Evolutionary conservation across 2,888 invertebrate genomes (phyloP).

Genomic region (Himalopsyche tibetana): DNA sequence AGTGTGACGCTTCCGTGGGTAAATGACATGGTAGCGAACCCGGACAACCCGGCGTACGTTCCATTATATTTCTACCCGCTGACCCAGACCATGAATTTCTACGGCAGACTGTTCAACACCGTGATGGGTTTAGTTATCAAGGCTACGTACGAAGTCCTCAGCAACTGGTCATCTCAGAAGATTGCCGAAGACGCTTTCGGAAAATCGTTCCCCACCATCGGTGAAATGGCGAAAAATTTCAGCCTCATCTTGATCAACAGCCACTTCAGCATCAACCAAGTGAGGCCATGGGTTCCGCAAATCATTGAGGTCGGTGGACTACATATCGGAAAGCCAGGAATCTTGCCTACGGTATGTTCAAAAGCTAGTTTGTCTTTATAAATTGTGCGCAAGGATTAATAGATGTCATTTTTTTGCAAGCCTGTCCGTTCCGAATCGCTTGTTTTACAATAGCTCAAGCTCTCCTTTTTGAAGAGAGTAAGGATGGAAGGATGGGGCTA

Average conservation of each 20-base stretch:
- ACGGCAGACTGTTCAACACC: conserved; percentile 75
- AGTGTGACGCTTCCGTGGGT: conserved; percentile 78
- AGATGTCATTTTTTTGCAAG: too few species aligned
- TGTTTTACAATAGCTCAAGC: too few species aligned
- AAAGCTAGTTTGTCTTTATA: neutral
- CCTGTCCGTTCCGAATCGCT: too few species aligned
- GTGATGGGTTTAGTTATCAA: conserved; percentile 73
- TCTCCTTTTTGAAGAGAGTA: too few species aligned
- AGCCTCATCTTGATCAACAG: conserved; percentile 78
- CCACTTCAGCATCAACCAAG: conserved; percentile 78
- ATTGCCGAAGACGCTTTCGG: conserved; percentile 77
- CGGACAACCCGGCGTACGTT: conserved; percentile 78
- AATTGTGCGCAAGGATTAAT: too few species aligned
- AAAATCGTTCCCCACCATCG: conserved; percentile 71
- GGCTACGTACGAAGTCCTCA: conserved; percentile 72
- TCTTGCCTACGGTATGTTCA: conserved; percentile 72
- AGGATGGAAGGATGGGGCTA: too few species aligned
- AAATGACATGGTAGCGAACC: conserved; percentile 77
- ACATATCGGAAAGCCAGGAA: conserved; percentile 72
- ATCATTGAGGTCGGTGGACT: conserved; percentile 78
- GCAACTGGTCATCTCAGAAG: conserved; percentile 72
- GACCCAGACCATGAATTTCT: conserved; percentile 75
- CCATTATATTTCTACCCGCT: conserved; percentile 77
- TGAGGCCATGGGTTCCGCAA: conserved; percentile 76
- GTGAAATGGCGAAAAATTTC: conserved; percentile 74